Percentiles rank a stretch among this genome's conserved stretches.
Conservation (phyloP, 1,140 invertebrate species). For the Carcinoscorpius rotundicauda region DNA sequence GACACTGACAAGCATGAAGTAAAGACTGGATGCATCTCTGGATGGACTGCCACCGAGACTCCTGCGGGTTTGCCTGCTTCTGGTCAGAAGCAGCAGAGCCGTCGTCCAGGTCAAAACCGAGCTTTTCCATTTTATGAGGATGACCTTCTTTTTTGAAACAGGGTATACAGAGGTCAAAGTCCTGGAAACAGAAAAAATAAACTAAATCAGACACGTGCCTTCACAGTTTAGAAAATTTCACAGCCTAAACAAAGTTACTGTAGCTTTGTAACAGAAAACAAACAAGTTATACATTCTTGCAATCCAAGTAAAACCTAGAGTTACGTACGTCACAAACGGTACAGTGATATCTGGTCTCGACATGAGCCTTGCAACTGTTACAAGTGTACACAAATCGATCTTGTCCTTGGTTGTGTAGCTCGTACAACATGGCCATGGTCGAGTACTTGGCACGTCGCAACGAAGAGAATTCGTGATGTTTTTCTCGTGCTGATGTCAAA, state of each 20-base stretch:
- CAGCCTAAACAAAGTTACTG: too few species aligned
- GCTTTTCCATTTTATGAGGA: slow-evolving; percentile 91
- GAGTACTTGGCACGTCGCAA: slow-evolving; percentile 87
- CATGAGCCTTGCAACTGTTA: slow-evolving; percentile 87
- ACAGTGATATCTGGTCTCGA: slow-evolving; percentile 93
- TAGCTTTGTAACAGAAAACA: background rate
- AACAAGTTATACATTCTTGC: background rate
- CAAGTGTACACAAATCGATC: slow-evolving; percentile 97
- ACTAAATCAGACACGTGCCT: slow-evolving; percentile 10
- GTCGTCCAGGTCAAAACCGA: slow-evolving; percentile 57
- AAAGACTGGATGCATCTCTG: slow-evolving; percentile 92
- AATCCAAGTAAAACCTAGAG: slow-evolving; percentile 38
- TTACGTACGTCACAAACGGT: slow-evolving; percentile 63
- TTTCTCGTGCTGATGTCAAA: slow-evolving; percentile 91
- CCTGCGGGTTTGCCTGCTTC: slow-evolving; percentile 38
- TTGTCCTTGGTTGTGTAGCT: slow-evolving; percentile 93
- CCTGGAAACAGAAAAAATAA: slow-evolving; percentile 68
- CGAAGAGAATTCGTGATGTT: slow-evolving; percentile 97
- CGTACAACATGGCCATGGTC: slow-evolving; percentile 92
- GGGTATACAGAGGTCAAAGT: slow-evolving; percentile 43
- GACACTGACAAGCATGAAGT: slow-evolving; percentile 87
- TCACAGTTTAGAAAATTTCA: background rate
- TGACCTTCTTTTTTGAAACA: slow-evolving; percentile 92
- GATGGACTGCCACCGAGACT: slow-evolving; percentile 82
- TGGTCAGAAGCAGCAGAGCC: slow-evolving; percentile 3